Evolutionary conservation across 2,113 vertebrate genomes (phyloP), one percentile per base, ranked within the genome.

Genomic region (Neofelis nebulosa): DNA sequence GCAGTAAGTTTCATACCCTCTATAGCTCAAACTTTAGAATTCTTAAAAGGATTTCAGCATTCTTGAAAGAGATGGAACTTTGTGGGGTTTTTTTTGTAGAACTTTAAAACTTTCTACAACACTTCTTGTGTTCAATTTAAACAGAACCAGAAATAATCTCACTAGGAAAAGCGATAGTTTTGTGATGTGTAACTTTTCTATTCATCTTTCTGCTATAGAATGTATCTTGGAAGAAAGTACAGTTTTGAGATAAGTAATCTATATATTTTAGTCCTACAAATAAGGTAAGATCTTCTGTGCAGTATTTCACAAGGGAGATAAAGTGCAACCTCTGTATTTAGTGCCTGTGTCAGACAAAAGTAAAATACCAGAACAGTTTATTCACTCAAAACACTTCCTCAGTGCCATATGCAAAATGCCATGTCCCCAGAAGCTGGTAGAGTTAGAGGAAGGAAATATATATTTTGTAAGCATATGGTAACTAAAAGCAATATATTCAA

Each of bases 51-150:
- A 65, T 85, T 76, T 36, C 0, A 76, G 19, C 50, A 45, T 93
- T 96, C 65, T 97, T 85, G 41, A 94, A 71, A 81, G 68, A 90
- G 33, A 85, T 69, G 87, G 27, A 76, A 52, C n/a, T 89, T 93
- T 74, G 55, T 48, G 52, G 50, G 50, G 1, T 16, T 95, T 92
- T 94, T 94, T 89, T 55, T 95, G 50, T 68, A 57, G 36, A 87
- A 78, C 76, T 61, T 55, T 79, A 15, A 93, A 85, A 55, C 5
- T 48, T 89, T 66, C 52, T 93, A 38, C 45, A 94, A 89, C 31
- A 8, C 95, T 80, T 88, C 50, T 88, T 79, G 6, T 74, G 38
- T 88, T 38, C 21, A 87, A 2, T 38, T 79, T 68, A 45, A 76
- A 82, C 66, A 86, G 94, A 84, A 89, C 27, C 16, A 89, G 21